Base-by-base conservation (phyloP, 2,797 vertebrate species). In the Sparus aurata region DNA sequence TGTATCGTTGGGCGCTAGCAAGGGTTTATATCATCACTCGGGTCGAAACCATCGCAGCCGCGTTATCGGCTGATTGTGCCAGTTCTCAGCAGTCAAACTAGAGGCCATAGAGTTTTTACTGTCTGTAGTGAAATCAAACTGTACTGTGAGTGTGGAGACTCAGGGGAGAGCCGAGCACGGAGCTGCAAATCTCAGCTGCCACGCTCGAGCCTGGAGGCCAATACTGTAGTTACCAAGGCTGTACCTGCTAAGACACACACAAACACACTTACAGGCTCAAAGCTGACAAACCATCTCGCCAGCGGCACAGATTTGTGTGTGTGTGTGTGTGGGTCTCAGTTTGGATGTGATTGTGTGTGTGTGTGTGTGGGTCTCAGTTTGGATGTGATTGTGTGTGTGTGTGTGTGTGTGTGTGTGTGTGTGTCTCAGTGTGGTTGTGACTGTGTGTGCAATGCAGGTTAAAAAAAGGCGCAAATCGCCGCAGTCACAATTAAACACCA, bases 171-270 rank as follows among this genome's bases (percentile, higher is more conserved):
- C 52, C 11, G 41, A 70, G 61, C 73, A 75, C 73, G 60, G 72
- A 71, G 75, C 68, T 66, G 69, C 81, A 88, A 82, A 87, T 86
- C 83, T 85, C 84, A 61, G 46, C 74, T 90, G 88, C 74, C 81
- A 84, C 73, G 71, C 41, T 72, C 23, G 63, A 80, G 87, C 83
- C 91, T 71, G 23, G 62, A 87, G 85, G 87, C 87, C 73, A 67
- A 16, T 57, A 77, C 70, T 54, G 74, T 53, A 64, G 80, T 53
- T 85, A 77, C 77, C 65, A 79, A 71, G 55, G 64, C 75, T 61
- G 60, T 63, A 79, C 81, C 77, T 79, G 72, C 71, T 80, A 74
- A 87, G 79, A 87, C 73, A 85, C 86, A 82, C 62, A 77, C 73
- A 81, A 80, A 84, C 86, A 80, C 70, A 69, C 46, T 73, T 59